Base-by-base conservation (phyloP, 2,888 invertebrate species). In the Drosophila affinis region DNA sequence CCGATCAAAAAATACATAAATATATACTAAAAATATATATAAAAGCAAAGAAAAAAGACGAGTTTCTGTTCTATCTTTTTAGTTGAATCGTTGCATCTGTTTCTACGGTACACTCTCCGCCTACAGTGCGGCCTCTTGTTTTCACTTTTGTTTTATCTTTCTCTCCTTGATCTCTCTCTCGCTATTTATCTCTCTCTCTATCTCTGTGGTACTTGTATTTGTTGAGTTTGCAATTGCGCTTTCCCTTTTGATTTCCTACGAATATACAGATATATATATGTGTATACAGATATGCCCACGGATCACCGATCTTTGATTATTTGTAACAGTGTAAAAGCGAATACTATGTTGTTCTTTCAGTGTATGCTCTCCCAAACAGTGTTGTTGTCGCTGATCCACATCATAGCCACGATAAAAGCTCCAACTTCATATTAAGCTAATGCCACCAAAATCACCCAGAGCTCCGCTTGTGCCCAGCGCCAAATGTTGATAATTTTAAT, bases 281-380 rank as follows among this genome's bases (percentile, higher is more conserved):
- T 17, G 55, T 27, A 55, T 34, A 48, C 49, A 44, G 51, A 55
- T 56, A 18, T 62, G 72, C 60, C 62, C 54, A 24, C 24, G 5
- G 5, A 72, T 69, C 80, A 86, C 81, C 62, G 64, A 75, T 68
- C 57, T 46, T 67, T 60, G 61, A 77, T 74, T 81, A 79, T 87
- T 72, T 76, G 65, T 72, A 65, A 55, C 68, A 67, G 65, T 80
- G 82, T 82, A 82, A 87, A 78, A 89, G 86, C 89, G 88, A 83
- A 83, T 85, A 88, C 78, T 78, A 87, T 79, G 79, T 80, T 88
- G 78, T 89, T 81, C 79, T 88, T 88, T 86, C 79, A 89, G 82
- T 89, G 89, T 88, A 79, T 81, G 80, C 88, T 80, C 85, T 85
- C 81, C 72, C 71, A 62, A 70, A 79, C 77, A 75, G 75, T 77